Percentiles rank a stretch among this genome's conserved stretches.
Evolutionary conservation across 2,888 invertebrate species (phyloP).

Genomic region (Nasonovia ribisnigri): DNA sequence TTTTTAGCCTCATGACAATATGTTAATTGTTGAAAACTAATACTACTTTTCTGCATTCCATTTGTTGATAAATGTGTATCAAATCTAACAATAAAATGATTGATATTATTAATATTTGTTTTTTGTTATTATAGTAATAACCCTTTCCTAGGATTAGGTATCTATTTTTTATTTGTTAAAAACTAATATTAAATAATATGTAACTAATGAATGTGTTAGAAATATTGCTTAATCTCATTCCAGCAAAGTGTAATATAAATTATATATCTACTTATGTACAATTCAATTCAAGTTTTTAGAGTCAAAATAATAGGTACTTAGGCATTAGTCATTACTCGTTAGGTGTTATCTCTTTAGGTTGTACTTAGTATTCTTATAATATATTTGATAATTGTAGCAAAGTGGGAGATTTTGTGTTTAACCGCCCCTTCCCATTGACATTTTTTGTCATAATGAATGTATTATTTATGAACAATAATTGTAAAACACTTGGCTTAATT

Average conservation of each 20-base stretch:
- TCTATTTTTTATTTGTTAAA: not conserved
- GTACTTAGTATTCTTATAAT: not conserved
- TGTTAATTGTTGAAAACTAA: slow-evolving; percentile 17
- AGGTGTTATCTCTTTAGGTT: not conserved
- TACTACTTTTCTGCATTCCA: slow-evolving; percentile 64
- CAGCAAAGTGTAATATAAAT: not conserved
- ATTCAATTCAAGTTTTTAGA: not conserved
- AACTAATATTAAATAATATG: not conserved
- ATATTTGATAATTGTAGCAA: not conserved
- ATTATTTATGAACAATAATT: too few relatives aligned
- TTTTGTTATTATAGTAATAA: slow-evolving; percentile 5
- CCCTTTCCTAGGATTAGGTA: not conserved
- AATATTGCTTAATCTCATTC: not conserved
- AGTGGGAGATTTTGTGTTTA: too few relatives aligned
- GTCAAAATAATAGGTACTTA: not conserved
- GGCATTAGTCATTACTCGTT: not conserved
- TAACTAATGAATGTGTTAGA: not conserved
- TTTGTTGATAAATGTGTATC: slow-evolving; percentile 63
- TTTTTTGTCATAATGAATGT: too few relatives aligned
- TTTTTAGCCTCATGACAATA: slow-evolving; percentile 59
- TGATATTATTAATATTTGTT: slow-evolving; percentile 42
- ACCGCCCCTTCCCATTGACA: too few relatives aligned
- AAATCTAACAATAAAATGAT: slow-evolving; percentile 46
- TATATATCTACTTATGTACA: not conserved
- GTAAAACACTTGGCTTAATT: too few relatives aligned